Evolutionary conservation across 2,113 vertebrate species (phyloP).

Genomic region (Mionectes macconnelli): DNA sequence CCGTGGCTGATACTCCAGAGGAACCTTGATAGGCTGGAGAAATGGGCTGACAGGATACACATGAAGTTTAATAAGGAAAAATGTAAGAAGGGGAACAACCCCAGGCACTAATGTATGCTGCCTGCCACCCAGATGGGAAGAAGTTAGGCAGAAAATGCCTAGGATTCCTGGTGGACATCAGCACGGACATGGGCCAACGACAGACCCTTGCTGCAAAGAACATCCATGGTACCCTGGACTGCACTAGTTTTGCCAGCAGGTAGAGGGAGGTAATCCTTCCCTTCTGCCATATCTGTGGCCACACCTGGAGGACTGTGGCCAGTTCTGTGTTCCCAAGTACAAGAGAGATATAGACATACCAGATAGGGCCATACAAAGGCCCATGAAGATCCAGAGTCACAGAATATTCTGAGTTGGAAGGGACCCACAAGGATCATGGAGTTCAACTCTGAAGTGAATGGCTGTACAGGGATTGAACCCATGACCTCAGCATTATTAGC

Average conservation of each 20-base stretch:
- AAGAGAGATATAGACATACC: neutral
- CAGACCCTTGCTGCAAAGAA: neutral
- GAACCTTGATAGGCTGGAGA: neutral
- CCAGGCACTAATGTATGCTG: neutral
- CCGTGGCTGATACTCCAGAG: neutral
- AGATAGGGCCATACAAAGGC: neutral
- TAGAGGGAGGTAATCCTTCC: neutral
- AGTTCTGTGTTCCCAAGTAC: neutral
- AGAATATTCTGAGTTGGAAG: neutral
- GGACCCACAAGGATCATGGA: neutral
- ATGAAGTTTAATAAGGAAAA: neutral
- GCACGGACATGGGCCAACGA: neutral
- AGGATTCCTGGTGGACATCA: rapidly evolving
- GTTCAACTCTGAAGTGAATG: neutral
- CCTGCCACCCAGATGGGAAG: neutral
- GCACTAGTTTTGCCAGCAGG: neutral
- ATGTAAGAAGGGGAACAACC: neutral
- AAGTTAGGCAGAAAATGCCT: neutral
- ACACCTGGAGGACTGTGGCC: neutral
- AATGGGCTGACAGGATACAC: neutral
- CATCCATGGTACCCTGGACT: too few relatives aligned
- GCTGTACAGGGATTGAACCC: neutral
- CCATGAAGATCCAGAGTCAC: neutral
- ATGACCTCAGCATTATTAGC: neutral
- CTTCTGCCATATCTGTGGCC: neutral